Conservation (phyloP, 2,888 invertebrate species). For the Drosophila eohydei region DNA sequence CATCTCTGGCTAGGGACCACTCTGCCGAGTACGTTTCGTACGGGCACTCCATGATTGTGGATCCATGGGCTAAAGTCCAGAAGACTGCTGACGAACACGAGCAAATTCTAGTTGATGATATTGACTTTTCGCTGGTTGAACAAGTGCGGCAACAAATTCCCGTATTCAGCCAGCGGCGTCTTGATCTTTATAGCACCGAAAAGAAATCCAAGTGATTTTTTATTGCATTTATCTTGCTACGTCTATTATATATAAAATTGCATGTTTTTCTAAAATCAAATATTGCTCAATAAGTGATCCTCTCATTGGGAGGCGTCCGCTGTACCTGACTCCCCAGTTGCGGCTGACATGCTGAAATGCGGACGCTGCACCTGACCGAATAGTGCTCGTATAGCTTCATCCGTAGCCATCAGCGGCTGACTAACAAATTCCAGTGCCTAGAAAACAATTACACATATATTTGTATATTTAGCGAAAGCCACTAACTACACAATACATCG, state of each 20-base stretch:
- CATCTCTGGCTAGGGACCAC: conserved; percentile 93
- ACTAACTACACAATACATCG: no score
- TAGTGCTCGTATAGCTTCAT: conserved; percentile 84
- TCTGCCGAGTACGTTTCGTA: conserved; percentile 94
- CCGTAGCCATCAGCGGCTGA: conserved; percentile 83
- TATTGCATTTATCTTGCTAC: conserved; percentile 6
- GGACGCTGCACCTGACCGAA: conserved; percentile 83
- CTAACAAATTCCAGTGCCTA: conserved; percentile 82
- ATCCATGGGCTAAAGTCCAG: conserved; percentile 92
- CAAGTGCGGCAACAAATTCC: conserved; percentile 95
- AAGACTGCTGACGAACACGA: conserved; percentile 86
- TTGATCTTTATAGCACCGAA: conserved; percentile 88
- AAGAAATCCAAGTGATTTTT: conserved; percentile 37
- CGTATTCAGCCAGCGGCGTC: conserved; percentile 89
- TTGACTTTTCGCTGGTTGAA: conserved; percentile 90
- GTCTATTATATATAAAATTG: conserved; percentile 5
- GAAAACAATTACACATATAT: background rate
- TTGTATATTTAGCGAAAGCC: background rate
- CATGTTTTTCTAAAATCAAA: conserved; percentile 5
- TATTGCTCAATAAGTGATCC: conserved; percentile 16
- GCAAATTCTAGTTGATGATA: conserved; percentile 87
- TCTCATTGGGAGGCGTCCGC: background rate
- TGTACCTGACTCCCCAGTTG: conserved; percentile 7
- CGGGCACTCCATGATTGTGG: conserved; percentile 93
- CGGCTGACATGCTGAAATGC: conserved; percentile 42